Conservation (phyloP, 2,888 invertebrate genomes). For the Agrochola litura region DNA sequence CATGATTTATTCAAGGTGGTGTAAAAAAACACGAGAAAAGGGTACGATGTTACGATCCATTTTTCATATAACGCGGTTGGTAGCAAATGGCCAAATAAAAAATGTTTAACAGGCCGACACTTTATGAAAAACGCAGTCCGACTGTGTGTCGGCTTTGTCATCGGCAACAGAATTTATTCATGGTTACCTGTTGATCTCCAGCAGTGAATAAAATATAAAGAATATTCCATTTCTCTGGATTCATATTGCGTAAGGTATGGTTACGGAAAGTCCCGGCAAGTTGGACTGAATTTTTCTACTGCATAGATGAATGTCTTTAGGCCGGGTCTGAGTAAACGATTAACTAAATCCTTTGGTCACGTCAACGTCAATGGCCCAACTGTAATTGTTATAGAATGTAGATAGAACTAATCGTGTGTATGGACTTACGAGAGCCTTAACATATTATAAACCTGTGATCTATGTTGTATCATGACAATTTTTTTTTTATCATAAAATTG, state of each 20-base stretch:
- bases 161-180: conserved; percentile 87
- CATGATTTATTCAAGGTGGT: conserved; percentile 88
- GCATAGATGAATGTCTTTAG: neutral
- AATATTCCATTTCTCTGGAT: conserved; percentile 90
- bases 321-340: neutral
- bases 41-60: conserved; percentile 90
- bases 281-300: neutral
- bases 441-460: neutral
- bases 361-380: neutral
- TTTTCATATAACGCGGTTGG: conserved; percentile 91
- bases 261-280: conserved; percentile 71
- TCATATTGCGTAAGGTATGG: conserved; percentile 84
- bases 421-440: conserved; percentile 7
- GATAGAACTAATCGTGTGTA: conserved; percentile 1
- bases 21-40: conserved; percentile 88
- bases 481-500: no score
- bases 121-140: conserved; percentile 89
- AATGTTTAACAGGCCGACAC: conserved; percentile 89
- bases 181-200: conserved; percentile 88
- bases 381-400: neutral
- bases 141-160: conserved; percentile 88
- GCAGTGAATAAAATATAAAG: conserved; percentile 88
- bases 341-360: neutral
- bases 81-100: conserved; percentile 90
- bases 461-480: neutral